Base-by-base conservation (phyloP, 2,888 invertebrate genomes). In the Drosophila neonasuta region DNA sequence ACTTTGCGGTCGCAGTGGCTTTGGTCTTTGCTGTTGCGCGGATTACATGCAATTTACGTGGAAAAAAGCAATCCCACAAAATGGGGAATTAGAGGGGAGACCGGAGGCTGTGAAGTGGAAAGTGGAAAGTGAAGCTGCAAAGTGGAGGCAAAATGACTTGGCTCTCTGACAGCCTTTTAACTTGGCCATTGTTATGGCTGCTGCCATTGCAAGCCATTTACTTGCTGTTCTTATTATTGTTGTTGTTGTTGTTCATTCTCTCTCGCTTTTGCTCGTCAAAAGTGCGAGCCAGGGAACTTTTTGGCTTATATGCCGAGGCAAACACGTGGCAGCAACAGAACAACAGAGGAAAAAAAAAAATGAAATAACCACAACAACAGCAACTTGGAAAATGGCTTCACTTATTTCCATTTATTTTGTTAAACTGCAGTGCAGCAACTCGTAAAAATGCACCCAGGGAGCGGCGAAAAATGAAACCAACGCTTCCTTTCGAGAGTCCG, bases 11-110 rank as follows among this genome's bases (percentile, higher is more conserved):
- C 62, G 62, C 64, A 67, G 61, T 73, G 50, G 63, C 58, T 66
- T 67, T 58, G 51, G 17, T 64, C 60, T 45, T 34, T 29, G 57
- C 52, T 62, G 66, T 67, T 61, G 63, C 55, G 59, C 49, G 64
- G 80, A 80, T 80, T 80, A 70, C 72, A 73, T 59, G 75, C 81
- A 75, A 80, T 83, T 81, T 84, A 80, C 69, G 74, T 69, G 66
- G 45, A 62, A 57, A 45, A 62, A 54, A 36, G 58, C 65, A 58
- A 49, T 67, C 42, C 54, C 57, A 64, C 64, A 60, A 57, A 66
- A 36, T 36, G n/a, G 59, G 57, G 55, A 55, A 32, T 54, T 46
- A 50, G 46, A 56, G 41, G n/a, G 15, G 13, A 29, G 20, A 3
- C 13, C 13, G 11, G 10, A 2, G 50, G 30, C 8, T 15, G 9